Conservation (phyloP, 1,140 invertebrate species). For the Reticulitermes speratus region DNA sequence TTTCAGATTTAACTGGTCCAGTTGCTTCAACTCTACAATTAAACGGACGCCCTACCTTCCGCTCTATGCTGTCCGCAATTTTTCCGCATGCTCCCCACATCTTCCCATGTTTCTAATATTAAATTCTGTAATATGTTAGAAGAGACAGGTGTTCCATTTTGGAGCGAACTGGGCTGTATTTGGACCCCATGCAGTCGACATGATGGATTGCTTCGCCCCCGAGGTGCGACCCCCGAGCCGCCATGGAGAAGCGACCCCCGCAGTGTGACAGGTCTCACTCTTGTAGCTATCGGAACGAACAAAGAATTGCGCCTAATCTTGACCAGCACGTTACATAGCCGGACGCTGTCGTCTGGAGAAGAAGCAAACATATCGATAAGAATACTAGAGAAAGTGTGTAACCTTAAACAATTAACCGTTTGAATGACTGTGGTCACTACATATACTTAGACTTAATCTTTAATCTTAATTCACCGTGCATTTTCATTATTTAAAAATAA, state of each 20-base stretch:
- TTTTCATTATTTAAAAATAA: too few species aligned
- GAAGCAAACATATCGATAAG: too few species aligned
- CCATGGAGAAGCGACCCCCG: not conserved
- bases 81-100: not conserved
- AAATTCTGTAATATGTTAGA: not conserved
- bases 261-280: not conserved
- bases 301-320: not conserved
- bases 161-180: not conserved
- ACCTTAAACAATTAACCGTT: too few species aligned
- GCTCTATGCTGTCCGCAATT: too few species aligned
- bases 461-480: too few species aligned
- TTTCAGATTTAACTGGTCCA: too few species aligned
- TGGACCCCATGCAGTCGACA: not conserved
- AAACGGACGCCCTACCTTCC: too few species aligned
- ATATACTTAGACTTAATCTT: too few species aligned
- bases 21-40: too few species aligned
- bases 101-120: not conserved
- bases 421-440: too few species aligned
- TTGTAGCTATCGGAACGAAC: not conserved
- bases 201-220: conserved; percentile 5
- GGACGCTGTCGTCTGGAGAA: too few species aligned
- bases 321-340: not conserved
- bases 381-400: too few species aligned
- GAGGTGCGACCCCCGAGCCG: conserved; percentile 2
- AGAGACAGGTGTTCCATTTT: conserved; percentile 5